phyloP scores from a whole-genome alignment of 2,113 vertebrate species.

The Eupsittula cactorum region DNA sequence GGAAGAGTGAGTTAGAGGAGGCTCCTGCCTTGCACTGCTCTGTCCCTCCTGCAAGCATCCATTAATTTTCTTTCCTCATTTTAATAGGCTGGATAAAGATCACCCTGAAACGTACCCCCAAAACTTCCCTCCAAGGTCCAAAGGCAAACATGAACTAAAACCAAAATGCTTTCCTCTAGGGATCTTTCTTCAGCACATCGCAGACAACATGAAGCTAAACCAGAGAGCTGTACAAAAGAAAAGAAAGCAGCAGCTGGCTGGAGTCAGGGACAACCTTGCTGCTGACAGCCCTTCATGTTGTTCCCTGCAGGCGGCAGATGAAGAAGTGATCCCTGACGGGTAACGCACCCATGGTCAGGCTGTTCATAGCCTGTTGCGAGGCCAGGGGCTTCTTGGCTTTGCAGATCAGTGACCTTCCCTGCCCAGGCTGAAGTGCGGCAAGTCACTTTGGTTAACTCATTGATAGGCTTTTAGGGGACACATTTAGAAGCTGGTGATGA shows the following conservation, averaged over 20 bases:
- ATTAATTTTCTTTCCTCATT: not conserved
- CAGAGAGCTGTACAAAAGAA: not conserved
- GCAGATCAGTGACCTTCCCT: not conserved
- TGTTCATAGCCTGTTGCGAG: rapidly evolving
- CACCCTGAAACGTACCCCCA: not conserved
- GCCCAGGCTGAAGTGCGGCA: not conserved
- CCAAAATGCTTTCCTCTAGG: not conserved
- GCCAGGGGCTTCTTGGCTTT: not conserved
- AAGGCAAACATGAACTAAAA: not conserved
- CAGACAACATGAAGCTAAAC: not conserved
- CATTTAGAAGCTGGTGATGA: not conserved
- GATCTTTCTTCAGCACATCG: not conserved
- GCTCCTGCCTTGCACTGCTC: not conserved
- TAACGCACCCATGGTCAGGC: rapidly evolving
- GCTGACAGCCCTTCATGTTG: not conserved
- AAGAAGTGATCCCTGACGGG: rapidly evolving
- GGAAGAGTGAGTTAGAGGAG: not conserved
- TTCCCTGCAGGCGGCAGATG: not conserved
- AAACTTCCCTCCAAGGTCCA: not conserved
- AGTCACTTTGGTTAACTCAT: not conserved
- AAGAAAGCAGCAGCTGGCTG: not conserved
- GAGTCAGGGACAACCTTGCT: not conserved
- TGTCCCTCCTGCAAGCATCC: not conserved
- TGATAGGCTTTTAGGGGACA: not conserved
- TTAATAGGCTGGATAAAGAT: not conserved